Conservation (phyloP, 2,888 invertebrate species). For the Pristionchus exspectatus region DNA sequence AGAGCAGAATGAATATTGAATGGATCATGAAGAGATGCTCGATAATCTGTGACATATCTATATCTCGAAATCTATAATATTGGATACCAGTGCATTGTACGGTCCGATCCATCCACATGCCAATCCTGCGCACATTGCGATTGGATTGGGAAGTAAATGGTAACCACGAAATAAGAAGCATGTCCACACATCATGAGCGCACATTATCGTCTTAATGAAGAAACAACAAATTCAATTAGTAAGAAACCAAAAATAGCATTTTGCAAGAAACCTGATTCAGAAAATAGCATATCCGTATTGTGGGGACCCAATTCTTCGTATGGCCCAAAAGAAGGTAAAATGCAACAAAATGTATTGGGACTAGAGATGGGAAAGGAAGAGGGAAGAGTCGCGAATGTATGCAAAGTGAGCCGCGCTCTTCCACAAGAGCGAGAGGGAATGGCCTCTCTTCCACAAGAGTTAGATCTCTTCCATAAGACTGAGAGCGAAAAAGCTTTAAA, state of each 20-base stretch:
- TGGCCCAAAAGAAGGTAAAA: not conserved
- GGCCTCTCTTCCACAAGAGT: no score
- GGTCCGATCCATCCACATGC: not conserved
- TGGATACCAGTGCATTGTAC: not conserved
- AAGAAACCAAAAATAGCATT: not conserved
- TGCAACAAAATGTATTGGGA: not conserved
- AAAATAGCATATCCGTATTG: not conserved
- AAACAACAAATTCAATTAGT: not conserved
- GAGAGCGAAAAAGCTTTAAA: no score
- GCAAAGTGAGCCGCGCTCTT: no score
- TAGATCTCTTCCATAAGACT: no score
- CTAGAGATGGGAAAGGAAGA: no score
- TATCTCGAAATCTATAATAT: no score
- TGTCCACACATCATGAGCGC: not conserved
- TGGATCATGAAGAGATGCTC: not conserved
- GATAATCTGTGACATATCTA: no score
- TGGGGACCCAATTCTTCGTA: not conserved
- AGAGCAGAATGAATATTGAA: not conserved
- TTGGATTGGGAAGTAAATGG: not conserved
- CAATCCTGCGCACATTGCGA: not conserved
- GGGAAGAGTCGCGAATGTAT: no score
- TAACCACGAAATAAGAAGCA: constrained; percentile 23
- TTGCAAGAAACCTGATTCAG: not conserved
- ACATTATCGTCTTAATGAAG: not conserved
- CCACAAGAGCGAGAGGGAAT: no score